Evolutionary conservation across 2,888 invertebrate species (phyloP).

Genomic region (Latheticus oryzae): DNA sequence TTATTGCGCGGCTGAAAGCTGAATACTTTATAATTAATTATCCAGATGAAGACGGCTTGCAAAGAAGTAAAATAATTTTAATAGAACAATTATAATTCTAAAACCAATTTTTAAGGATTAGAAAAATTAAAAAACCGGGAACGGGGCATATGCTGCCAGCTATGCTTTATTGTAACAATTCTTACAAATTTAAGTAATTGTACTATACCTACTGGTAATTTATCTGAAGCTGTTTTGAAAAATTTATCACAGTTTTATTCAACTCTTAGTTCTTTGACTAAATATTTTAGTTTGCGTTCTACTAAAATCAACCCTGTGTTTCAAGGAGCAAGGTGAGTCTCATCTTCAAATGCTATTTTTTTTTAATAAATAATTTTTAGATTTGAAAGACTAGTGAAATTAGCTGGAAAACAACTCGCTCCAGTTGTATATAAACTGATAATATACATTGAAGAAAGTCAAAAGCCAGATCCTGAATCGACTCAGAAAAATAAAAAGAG

Average conservation of each 20-base stretch:
- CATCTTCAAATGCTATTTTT: conserved; percentile 3
- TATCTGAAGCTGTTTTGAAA: conserved; percentile 70
- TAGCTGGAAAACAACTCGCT: conserved; percentile 72
- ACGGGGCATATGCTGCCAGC: conserved; percentile 70
- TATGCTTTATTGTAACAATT: conserved; percentile 69
- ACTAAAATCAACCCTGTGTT: conserved; percentile 66
- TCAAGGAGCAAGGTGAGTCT: conserved; percentile 66
- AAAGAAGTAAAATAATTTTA: conserved; percentile 56
- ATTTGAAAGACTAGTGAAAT: conserved; percentile 69
- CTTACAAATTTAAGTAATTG: conserved; percentile 68
- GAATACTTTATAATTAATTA: conserved; percentile 60
- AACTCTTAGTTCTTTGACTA: conserved; percentile 69
- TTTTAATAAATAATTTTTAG: conserved; percentile 57
- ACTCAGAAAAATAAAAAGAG: conserved; percentile 56
- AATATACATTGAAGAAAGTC: conserved; percentile 69
- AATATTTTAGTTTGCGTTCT: conserved; percentile 70
- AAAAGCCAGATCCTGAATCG: conserved; percentile 57
- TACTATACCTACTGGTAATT: conserved; percentile 67
- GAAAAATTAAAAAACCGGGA: conserved; percentile 61
- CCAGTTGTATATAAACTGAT: conserved; percentile 70
- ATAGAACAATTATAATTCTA: conserved; percentile 1
- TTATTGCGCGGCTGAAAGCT: conserved; percentile 61
- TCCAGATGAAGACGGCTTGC: conserved; percentile 55
- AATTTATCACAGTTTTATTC: conserved; percentile 69
- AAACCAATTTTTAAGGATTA: conserved; percentile 56